A percentile compares a stretch with the other conserved stretches of the same genome.
phyloP scores from a whole-genome alignment of 1,140 invertebrate genomes.

The Papilio xuthus region DNA sequence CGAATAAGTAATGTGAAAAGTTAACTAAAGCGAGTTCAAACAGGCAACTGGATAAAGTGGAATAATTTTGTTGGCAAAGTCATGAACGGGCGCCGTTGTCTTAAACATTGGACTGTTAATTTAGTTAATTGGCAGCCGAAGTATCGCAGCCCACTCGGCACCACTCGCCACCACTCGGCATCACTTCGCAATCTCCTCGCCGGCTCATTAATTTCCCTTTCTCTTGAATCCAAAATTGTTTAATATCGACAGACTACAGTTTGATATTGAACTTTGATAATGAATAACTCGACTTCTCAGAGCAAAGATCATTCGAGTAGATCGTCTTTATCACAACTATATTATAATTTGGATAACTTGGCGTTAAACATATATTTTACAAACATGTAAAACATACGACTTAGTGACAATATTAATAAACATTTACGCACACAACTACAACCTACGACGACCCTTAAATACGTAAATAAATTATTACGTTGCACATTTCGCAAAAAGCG shows the following conservation, averaged over 20 bases:
- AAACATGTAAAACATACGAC: too few species aligned
- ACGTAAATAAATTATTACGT: background rate
- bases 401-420: background rate
- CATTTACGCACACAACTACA: background rate
- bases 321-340: background rate
- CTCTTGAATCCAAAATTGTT: conserved; percentile 7
- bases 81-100: conserved; percentile 23
- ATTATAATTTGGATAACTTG: background rate
- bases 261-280: conserved; percentile 7
- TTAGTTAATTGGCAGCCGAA: conserved; percentile 23
- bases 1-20: background rate
- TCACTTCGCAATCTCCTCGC: conserved; percentile 1
- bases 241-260: conserved; percentile 20
- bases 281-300: conserved; percentile 2
- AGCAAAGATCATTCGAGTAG: background rate
- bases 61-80: conserved; percentile 29
- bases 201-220: conserved; percentile 27
- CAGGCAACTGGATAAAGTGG: background rate
- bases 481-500: background rate
- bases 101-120: conserved; percentile 33
- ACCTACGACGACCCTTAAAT: background rate
- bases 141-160: background rate
- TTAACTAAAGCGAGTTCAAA: background rate
- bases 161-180: background rate
- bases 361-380: background rate